phyloP scores from a whole-genome alignment of 2,797 vertebrate genomes.

The Salarias fasciatus region DNA sequence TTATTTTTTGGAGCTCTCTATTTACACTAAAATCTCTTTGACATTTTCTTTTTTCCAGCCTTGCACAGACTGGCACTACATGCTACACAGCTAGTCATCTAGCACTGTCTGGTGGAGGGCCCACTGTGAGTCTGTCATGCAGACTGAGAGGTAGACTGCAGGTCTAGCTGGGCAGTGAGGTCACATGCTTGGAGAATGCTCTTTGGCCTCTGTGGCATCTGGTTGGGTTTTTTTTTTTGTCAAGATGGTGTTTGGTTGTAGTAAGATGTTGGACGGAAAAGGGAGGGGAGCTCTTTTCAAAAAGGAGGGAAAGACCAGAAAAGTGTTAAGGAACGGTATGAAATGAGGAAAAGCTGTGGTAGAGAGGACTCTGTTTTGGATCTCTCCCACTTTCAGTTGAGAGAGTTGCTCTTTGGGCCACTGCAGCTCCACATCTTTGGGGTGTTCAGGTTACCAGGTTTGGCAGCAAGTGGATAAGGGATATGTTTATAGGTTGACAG shows the following conservation, averaged over 20 bases:
- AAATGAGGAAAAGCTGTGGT: conserved; percentile 76
- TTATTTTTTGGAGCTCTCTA: conserved; percentile 78
- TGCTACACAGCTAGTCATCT: conserved; percentile 90
- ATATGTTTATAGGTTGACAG: conserved; percentile 57
- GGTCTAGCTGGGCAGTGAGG: conserved; percentile 98
- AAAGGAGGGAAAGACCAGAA: conserved; percentile 61
- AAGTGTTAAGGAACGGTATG: conserved; percentile 57
- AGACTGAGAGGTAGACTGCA: conserved; percentile 99
- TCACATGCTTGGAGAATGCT: conserved; percentile 99
- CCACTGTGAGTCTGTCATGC: conserved; percentile 91
- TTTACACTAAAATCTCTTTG: conserved; percentile 84
- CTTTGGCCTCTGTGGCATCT: conserved; percentile 99
- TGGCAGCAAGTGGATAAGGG: conserved; percentile 81
- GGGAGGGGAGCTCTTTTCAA: conserved; percentile 64
- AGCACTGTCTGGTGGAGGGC: conserved; percentile 91
- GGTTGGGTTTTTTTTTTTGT: conserved; percentile 69
- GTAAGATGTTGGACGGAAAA: conserved; percentile 63
- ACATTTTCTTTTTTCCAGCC: conserved; percentile 80
- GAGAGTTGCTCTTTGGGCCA: conserved; percentile 90
- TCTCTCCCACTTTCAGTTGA: conserved; percentile 79
- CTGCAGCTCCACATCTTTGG: conserved; percentile 81
- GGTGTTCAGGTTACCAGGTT: conserved; percentile 75
- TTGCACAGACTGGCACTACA: conserved; percentile 92
- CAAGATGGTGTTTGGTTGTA: conserved; percentile 80
- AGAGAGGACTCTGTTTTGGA: conserved; percentile 69